Conservation (phyloP, 2,797 vertebrate genomes). For the Urophycis tenuis region DNA sequence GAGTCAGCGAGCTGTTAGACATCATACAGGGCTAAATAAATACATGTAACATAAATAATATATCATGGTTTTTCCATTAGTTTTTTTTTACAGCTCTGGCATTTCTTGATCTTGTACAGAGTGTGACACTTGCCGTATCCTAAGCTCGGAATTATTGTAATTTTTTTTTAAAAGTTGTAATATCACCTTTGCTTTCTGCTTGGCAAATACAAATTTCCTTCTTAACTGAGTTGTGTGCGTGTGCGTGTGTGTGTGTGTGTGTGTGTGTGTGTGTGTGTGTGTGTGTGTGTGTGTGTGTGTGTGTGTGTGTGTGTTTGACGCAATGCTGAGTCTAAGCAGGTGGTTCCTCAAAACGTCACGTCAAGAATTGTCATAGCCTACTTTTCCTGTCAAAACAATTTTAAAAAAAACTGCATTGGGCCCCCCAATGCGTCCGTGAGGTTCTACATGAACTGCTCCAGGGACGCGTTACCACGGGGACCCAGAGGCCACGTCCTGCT, state of each 20-base stretch:
- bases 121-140: not conserved
- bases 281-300: slow-evolving; percentile 1
- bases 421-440: not conserved
- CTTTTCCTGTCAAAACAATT: too few species aligned
- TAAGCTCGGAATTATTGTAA: not conserved
- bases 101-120: not conserved
- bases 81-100: too few species aligned
- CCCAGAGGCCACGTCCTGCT: not conserved
- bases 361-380: too few species aligned
- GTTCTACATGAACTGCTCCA: not conserved
- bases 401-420: not conserved
- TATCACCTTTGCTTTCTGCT: not conserved
- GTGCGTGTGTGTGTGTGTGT: not conserved
- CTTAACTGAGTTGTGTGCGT: not conserved
- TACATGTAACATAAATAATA: not conserved
- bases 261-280: not conserved
- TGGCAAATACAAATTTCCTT: not conserved
- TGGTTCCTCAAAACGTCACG: not conserved
- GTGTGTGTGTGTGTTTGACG: not conserved
- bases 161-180: not conserved
- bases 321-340: not conserved
- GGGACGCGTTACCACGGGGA: not conserved
- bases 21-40: not conserved
- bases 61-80: not conserved
- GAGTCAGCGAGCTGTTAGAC: not conserved